phyloP scores from a whole-genome alignment of 2,888 invertebrate species.

The Nesidiocoris tenuis region DNA sequence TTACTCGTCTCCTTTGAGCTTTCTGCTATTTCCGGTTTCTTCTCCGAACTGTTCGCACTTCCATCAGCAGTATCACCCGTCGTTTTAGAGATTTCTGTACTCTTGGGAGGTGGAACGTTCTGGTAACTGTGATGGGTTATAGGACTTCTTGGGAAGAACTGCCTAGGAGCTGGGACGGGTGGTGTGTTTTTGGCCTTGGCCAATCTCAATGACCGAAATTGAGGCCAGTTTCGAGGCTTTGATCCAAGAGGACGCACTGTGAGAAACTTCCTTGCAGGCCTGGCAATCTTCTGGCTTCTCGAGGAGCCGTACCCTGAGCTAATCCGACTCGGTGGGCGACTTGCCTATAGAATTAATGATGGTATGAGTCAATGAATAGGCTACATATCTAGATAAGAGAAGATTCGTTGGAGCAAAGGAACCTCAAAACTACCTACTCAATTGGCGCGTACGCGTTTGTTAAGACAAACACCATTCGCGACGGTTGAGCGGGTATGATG shows the following conservation, averaged over 20 bases:
- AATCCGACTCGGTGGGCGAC: constrained; percentile 55
- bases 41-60: background rate
- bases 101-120: constrained; percentile 56
- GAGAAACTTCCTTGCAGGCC: constrained; percentile 48
- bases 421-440: background rate
- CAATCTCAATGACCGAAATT: constrained; percentile 51
- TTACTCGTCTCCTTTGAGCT: background rate
- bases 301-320: constrained; percentile 59
- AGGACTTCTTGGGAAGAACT: constrained; percentile 47
- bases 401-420: background rate
- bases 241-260: constrained; percentile 41
- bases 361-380: background rate
- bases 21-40: background rate
- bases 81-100: no score
- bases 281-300: constrained; percentile 51
- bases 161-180: constrained; percentile 52
- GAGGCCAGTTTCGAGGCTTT: constrained; percentile 50
- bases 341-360: constrained; percentile 34
- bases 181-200: constrained; percentile 48
- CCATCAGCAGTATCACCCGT: background rate
- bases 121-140: constrained; percentile 57
- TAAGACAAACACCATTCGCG: no score
- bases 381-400: background rate
- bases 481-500: no score
- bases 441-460: no score